Evolutionary conservation across 2,113 vertebrate species (phyloP).

Genomic region (Henicopernis longicauda): DNA sequence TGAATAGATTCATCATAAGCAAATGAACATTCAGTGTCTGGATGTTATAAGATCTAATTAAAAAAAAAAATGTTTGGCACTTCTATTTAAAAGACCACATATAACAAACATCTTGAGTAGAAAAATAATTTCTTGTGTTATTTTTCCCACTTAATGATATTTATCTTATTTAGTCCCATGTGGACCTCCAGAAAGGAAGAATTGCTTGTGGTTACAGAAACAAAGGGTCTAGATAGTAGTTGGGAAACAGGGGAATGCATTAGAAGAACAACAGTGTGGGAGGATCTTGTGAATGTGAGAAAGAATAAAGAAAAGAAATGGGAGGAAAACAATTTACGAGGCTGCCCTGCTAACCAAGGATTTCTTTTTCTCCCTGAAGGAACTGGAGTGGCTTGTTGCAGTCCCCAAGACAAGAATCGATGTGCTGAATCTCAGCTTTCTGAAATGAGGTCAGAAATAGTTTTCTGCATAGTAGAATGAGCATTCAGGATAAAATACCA

Average conservation of each 20-base stretch:
- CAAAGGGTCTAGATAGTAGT: background rate
- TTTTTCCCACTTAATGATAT: background rate
- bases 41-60: background rate
- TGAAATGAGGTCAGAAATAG: background rate
- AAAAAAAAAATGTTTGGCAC: background rate
- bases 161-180: background rate
- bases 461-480: background rate
- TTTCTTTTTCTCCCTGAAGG: background rate
- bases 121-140: background rate
- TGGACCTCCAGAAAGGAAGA: background rate
- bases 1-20: background rate
- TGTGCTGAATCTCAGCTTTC: background rate
- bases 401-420: background rate
- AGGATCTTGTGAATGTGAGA: background rate
- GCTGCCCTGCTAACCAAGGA: background rate
- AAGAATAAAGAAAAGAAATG: background rate
- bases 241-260: background rate
- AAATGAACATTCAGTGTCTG: background rate
- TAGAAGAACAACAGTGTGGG: rapidly evolving
- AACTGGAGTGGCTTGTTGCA: background rate
- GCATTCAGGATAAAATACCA: background rate
- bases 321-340: background rate
- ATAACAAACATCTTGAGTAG: background rate
- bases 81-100: background rate
- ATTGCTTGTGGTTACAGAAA: background rate